Conservation (phyloP, 2,113 vertebrate species). For the Vulpes lagopus region DNA sequence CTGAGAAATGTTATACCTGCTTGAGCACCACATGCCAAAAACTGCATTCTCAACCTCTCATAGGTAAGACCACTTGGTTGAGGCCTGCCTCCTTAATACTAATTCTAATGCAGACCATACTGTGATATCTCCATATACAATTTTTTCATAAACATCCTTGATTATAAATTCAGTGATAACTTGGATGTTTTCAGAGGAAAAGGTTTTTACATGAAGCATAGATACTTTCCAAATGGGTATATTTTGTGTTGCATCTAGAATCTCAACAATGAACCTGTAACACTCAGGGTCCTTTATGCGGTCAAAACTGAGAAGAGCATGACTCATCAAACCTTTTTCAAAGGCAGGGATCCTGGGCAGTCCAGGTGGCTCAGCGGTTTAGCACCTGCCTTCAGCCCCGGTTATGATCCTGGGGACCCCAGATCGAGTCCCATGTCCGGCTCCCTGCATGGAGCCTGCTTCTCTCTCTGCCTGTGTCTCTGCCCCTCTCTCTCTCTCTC, state of each 20-base stretch:
- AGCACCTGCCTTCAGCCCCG: too few species aligned
- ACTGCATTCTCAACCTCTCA: not conserved
- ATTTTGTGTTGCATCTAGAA: conserved; percentile 23
- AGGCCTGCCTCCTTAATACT: not conserved
- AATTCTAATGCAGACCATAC: not conserved
- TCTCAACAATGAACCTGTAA: not conserved
- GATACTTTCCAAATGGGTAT: not conserved
- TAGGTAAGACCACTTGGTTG: not conserved
- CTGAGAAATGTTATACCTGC: not conserved
- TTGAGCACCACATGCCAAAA: not conserved
- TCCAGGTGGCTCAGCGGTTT: too few species aligned
- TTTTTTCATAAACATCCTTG: not conserved
- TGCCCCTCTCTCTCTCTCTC: too few species aligned
- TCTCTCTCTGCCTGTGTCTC: too few species aligned
- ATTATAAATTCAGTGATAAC: not conserved
- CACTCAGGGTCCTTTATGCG: not conserved
- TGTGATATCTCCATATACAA: not conserved
- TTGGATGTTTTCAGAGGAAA: not conserved
- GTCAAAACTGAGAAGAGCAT: conserved; percentile 7
- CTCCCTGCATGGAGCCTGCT: too few species aligned
- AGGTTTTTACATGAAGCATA: not conserved
- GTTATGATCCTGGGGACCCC: too few species aligned
- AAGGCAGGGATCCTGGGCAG: not conserved
- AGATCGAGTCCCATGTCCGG: too few species aligned
- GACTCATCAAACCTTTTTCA: not conserved